Base-by-base conservation (phyloP, 2,113 vertebrate species). In the Edolisoma coerulescens region DNA sequence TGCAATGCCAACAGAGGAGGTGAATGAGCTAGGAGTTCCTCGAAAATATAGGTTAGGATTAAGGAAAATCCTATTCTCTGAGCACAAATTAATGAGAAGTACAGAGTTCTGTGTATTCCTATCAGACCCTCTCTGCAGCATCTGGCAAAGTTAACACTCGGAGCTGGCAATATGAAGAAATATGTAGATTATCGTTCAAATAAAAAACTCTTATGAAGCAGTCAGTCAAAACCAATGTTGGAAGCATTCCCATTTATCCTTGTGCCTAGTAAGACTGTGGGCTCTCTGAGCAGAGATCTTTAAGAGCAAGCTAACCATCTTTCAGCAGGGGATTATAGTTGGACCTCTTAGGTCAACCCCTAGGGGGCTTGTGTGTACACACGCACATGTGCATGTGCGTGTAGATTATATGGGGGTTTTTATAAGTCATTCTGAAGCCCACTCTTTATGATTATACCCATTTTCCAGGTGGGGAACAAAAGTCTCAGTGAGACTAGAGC, bases 331-430 rank as follows among this genome's bases (percentile, higher is more conserved):
- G 20, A 88, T 73, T 68, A 88, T 2, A 47, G 39, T 52, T 60
- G 59, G 39, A 68, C 8, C 18, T 71, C 52, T 61, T 57, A 35
- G 65, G 18, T 39, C 10, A 11, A 44, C 45, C 27, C 9, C 26
- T 22, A 8, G 16, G 19, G 24, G 30, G 10, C 3, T 10, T 33
- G 14, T 35, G 27, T 60, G 64, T 2, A 0, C 47, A 57, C 2
- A 1, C 44, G 50, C 1, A 0, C 4, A 4, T 0, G 0, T 26
- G 32, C 3, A 11, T 5, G 3, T 20, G 9, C 30, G 41, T 53
- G n/a, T 49, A 89, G 37, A 57, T 70, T 33, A 78, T 28, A 35
- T 75, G 6, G 18, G 5, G 2, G 0, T 1, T 9, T 83, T 56
- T n/a, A 7, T 0, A 80, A 83, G 17, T 32, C 6, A 24, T 92